phyloP scores from a whole-genome alignment of 2,888 invertebrate genomes.

The Lutraria lutraria region DNA sequence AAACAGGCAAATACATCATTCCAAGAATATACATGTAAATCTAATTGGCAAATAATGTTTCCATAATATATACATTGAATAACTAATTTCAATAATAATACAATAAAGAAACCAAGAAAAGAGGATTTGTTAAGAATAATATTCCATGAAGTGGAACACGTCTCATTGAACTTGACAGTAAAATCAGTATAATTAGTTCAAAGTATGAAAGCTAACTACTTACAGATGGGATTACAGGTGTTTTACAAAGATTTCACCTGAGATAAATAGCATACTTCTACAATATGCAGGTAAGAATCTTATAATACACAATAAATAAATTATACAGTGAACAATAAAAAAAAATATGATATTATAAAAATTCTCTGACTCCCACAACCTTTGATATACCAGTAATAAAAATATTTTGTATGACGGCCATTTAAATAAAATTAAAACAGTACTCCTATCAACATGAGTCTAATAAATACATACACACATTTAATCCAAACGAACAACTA shows the following conservation, averaged over 20 bases:
- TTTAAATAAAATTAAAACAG: neutral
- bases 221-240: neutral
- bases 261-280: neutral
- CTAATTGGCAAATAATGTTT: too few relatives aligned
- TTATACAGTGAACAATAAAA: neutral
- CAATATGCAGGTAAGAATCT: neutral
- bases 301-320: neutral
- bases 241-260: neutral
- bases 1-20: too few relatives aligned
- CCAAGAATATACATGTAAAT: too few relatives aligned
- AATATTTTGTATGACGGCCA: neutral
- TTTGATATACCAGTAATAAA: neutral
- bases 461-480: neutral
- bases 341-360: neutral
- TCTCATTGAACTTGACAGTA: neutral
- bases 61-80: too few relatives aligned
- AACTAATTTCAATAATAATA: too few relatives aligned
- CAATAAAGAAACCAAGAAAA: too few relatives aligned
- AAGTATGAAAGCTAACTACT: neutral
- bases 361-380: constrained; percentile 9
- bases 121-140: too few relatives aligned
- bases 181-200: neutral
- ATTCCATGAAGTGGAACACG: too few relatives aligned
- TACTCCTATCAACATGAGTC: neutral
- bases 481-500: too few relatives aligned